These are phyloP conservation scores for Gymnodraco acuticeps DNA, from an alignment of 2,797 vertebrate species.

Conservation along the genomic window DNA sequence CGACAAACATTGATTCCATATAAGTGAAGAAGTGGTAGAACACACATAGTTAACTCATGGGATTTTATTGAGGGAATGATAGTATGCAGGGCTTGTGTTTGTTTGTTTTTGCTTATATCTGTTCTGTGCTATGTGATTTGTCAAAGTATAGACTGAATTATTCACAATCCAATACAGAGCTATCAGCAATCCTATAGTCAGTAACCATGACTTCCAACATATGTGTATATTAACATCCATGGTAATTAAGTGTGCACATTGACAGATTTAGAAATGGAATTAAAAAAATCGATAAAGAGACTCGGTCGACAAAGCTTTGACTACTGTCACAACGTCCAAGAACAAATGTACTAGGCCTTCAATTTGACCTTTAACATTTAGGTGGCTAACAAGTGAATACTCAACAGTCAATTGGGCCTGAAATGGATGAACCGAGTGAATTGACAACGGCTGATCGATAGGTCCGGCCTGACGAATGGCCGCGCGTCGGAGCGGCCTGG, in stretches of 20 bases:
- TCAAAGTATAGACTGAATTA: slow-evolving; percentile 29
- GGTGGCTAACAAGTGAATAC: slow-evolving; percentile 57
- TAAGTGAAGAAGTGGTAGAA: slow-evolving; percentile 55
- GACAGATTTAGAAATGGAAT: neutral
- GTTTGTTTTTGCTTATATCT: slow-evolving; percentile 2
- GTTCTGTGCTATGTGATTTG: slow-evolving; percentile 1
- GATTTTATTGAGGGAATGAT: slow-evolving; percentile 24
- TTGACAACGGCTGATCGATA: slow-evolving; percentile 62
- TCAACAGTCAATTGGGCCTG: slow-evolving; percentile 55
- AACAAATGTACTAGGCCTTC: slow-evolving; percentile 29
- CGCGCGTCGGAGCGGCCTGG: slow-evolving; percentile 37
- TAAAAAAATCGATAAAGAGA: neutral
- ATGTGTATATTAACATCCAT: slow-evolving; percentile 5
- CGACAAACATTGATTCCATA: slow-evolving; percentile 69
- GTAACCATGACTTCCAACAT: slow-evolving; percentile 20
- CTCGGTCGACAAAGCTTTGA: slow-evolving; percentile 4
- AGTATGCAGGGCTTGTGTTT: slow-evolving; percentile 7
- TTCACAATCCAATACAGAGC: slow-evolving; percentile 38
- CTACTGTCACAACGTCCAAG: slow-evolving; percentile 11
- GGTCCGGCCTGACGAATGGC: slow-evolving; percentile 68
- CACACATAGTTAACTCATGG: slow-evolving; percentile 59
- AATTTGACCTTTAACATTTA: slow-evolving; percentile 64
- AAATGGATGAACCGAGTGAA: slow-evolving; percentile 55
- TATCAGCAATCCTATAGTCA: slow-evolving; percentile 31
- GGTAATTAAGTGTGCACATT: neutral